Conservation (phyloP, 2,888 invertebrate species). For the Caenorhabditis sp. region DNA sequence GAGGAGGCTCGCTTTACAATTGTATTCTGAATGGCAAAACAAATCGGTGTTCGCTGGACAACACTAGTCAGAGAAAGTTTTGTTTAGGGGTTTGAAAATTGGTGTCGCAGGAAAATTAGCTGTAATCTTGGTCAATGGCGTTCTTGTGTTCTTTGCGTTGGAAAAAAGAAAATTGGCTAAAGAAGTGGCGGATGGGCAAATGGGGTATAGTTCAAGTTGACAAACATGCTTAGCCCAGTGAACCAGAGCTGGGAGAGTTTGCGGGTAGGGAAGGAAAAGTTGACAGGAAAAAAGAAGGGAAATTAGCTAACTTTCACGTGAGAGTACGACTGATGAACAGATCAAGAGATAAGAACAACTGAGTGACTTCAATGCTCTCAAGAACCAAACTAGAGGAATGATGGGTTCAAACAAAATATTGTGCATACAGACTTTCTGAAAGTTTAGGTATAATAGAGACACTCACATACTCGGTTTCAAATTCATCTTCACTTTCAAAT, state of each 20-base stretch:
- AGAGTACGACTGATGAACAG: conserved; percentile 21
- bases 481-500: neutral
- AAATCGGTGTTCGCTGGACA: neutral
- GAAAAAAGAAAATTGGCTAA: conserved; percentile 17
- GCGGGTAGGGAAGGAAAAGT: conserved; percentile 39
- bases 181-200: conserved; percentile 1
- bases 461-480: neutral
- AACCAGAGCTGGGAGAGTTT: conserved; percentile 48
- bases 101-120: conserved; percentile 20
- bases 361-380: neutral
- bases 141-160: conserved; percentile 3
- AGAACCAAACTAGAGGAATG: conserved; percentile 10
- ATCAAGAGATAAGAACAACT: conserved; percentile 12
- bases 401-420: neutral
- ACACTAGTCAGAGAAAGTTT: neutral
- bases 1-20: conserved; percentile 34
- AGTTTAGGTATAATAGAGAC: too few relatives aligned
- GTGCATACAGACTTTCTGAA: too few relatives aligned
- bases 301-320: conserved; percentile 54
- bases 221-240: conserved; percentile 49
- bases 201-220: conserved; percentile 43
- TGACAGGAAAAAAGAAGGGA: conserved; percentile 44
- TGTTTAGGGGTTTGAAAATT: neutral
- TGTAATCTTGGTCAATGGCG: conserved; percentile 31
- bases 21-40: conserved; percentile 32